Percentiles rank a stretch among this genome's conserved stretches.
Conservation (phyloP, 2,797 vertebrate genomes). For the Lycodopsis pacificus region DNA sequence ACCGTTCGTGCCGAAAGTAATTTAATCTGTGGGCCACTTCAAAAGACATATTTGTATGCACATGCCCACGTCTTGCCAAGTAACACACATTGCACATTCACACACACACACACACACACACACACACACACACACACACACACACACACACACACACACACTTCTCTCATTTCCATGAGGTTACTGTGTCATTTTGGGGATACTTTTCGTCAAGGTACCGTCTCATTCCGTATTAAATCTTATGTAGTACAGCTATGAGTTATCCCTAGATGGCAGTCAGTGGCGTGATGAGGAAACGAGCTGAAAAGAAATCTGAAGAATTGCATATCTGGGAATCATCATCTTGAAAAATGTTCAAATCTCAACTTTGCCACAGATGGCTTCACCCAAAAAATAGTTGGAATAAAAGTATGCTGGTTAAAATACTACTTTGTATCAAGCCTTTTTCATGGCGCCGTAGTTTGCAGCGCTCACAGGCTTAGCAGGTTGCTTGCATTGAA, state of each 20-base stretch:
- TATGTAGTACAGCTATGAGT: conserved; percentile 15
- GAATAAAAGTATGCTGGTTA: conserved; percentile 14
- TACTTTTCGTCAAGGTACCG: background rate
- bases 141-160: background rate
- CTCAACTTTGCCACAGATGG: conserved; percentile 11
- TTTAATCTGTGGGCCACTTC: conserved; percentile 74
- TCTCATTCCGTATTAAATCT: conserved; percentile 5
- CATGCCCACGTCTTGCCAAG: conserved; percentile 41
- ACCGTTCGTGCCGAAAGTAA: conserved; percentile 63
- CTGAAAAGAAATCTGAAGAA: background rate
- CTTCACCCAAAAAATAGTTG: conserved; percentile 1
- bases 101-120: conserved; percentile 3
- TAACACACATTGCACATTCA: conserved; percentile 18
- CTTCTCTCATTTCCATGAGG: background rate
- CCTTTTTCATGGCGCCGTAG: conserved; percentile 1
- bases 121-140: background rate
- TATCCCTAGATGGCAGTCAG: background rate
- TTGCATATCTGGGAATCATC: background rate
- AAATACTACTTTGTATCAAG: conserved; percentile 12
- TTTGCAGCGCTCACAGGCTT: conserved; percentile 28
- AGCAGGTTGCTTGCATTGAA: conserved; percentile 37
- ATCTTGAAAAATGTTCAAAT: conserved; percentile 4
- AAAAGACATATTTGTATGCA: conserved; percentile 62
- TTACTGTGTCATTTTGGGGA: background rate
- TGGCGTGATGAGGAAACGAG: background rate